Base-by-base conservation (phyloP, 2,113 vertebrate genomes). In the Sclerurus mexicanus region DNA sequence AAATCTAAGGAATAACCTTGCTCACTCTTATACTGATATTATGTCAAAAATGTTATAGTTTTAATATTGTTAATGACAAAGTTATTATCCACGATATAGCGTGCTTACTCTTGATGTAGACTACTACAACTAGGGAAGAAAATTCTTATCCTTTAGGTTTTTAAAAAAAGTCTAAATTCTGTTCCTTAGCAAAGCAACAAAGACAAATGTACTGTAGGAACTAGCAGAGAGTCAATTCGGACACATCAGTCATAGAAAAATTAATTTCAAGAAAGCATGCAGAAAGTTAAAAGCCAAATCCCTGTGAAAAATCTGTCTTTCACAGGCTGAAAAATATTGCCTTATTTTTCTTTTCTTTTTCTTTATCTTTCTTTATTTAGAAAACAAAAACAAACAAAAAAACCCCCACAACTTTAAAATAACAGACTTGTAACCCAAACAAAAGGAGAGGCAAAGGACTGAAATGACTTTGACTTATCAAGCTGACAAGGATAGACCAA, bases 301-400 rank as follows among this genome's bases (percentile, higher is more conserved):
- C 18, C 63, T 67, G n/a, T 77, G 72, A 87, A 96, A 96, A 94
- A 93, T 84, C 63, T 84, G 59, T 75, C 59, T 91, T 92, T 91
- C 46, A 85, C 68, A 83, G 7, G 5, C 28, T 71, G 28, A 74
- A 90, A 89, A 62, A 60, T 16, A 8, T 15, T n/a, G 20, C 1
- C 2, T n/a, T 73, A 6, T 55, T 5, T 68, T 35, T 69, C 9
- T 64, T 20, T 4, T 23, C 2, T 37, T 23, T 21, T 17, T 23
- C 12, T 25, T 9, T 28, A 7, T 1, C 12, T 25, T 23, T 35
- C 20, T n/a, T 14, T 39, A 12, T 19, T 46, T 39, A 3, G 50
- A 21, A 11, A 55, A 18, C 30, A 53, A n/a, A 56, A 58, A 58
- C 22, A 16, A n/a, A 59, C 23, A 59, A n/a, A 17, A 46, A 46